Evolutionary conservation across 2,113 vertebrate genomes (phyloP).

Genomic region (Hyperoodon ampullatus): DNA sequence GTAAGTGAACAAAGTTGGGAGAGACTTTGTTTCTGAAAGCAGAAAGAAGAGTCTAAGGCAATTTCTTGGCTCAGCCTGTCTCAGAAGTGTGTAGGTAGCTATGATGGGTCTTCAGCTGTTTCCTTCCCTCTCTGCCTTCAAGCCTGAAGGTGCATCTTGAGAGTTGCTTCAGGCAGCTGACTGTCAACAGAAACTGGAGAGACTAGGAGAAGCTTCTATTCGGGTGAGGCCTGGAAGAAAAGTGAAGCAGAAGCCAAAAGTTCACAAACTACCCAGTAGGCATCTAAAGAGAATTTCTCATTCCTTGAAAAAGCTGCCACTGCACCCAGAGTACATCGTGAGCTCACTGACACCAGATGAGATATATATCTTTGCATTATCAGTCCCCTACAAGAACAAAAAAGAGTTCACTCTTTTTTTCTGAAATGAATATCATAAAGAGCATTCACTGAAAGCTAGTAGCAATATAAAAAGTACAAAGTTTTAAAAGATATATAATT

Average conservation of each 20-base stretch:
- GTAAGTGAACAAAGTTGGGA: constrained; percentile 7
- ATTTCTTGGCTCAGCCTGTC: not conserved
- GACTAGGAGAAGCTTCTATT: not conserved
- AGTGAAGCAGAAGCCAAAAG: not conserved
- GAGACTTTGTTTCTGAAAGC: constrained; percentile 12
- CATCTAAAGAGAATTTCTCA: not conserved
- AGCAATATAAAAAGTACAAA: not conserved
- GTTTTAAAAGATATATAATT: constrained; percentile 24
- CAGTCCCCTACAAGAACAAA: not conserved
- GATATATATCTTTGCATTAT: constrained; percentile 23
- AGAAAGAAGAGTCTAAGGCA: constrained; percentile 18
- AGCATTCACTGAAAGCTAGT: constrained; percentile 24
- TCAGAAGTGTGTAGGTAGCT: not conserved
- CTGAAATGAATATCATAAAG: not conserved
- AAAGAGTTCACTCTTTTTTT: not conserved
- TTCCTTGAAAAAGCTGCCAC: not conserved
- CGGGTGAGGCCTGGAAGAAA: not conserved
- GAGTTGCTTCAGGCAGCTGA: not conserved
- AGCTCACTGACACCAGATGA: not conserved
- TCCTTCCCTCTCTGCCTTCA: not conserved
- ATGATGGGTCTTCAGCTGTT: not conserved
- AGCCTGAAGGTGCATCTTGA: not conserved
- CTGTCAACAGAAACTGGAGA: not conserved
- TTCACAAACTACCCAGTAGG: not conserved
- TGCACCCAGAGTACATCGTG: not conserved